Percentiles rank a stretch among this genome's conserved stretches.
phyloP scores from a whole-genome alignment of 2,113 vertebrate genomes.

The Alaudala cheleensis region DNA sequence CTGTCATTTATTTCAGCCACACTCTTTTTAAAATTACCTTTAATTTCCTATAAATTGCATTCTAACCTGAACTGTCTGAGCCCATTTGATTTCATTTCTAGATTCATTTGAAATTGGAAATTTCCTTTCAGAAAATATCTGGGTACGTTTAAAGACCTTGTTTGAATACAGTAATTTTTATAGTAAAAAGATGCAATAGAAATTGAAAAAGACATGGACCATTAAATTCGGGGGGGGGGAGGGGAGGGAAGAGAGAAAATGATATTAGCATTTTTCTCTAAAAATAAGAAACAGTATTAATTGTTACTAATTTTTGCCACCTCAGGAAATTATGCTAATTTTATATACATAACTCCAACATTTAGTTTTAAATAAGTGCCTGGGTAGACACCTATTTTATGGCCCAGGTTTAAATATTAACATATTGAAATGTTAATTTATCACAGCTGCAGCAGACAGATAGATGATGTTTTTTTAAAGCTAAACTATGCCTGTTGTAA shows the following conservation, averaged over 20 bases:
- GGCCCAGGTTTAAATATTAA: background rate
- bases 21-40: background rate
- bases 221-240: background rate
- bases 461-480: background rate
- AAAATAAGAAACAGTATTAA: background rate
- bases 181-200: background rate
- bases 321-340: background rate
- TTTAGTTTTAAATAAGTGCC: background rate
- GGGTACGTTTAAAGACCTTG: background rate
- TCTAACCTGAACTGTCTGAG: background rate
- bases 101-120: background rate
- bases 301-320: background rate
- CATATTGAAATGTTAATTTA: background rate
- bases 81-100: background rate
- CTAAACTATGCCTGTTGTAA: background rate
- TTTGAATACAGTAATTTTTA: background rate
- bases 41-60: background rate
- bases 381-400: background rate
- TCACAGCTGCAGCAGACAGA: background rate
- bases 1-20: background rate
- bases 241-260: rapidly evolving
- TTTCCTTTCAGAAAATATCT: conserved; percentile 5
- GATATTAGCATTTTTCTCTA: background rate
- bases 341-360: background rate
- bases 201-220: background rate